phyloP scores from a whole-genome alignment of 2,113 vertebrate genomes.

The Mustela lutreola region DNA sequence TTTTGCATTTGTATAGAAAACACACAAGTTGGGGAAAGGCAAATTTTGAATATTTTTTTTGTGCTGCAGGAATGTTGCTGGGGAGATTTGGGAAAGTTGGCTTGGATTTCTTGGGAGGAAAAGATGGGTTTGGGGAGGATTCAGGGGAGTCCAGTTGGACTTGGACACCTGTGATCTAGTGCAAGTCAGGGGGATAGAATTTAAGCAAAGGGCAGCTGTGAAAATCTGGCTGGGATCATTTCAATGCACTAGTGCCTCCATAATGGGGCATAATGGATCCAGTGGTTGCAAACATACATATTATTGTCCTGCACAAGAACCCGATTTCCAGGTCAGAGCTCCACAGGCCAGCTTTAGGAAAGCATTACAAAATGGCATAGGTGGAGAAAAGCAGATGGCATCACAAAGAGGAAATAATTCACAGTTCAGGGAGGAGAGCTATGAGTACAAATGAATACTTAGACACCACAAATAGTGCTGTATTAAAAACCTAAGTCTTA shows the following conservation, averaged over 20 bases:
- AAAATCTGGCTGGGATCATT: constrained; percentile 80
- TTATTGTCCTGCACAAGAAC: constrained; percentile 71
- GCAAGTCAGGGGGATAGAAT: constrained; percentile 51
- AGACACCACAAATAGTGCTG: not conserved
- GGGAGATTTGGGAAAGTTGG: constrained; percentile 60
- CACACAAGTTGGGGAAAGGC: not conserved
- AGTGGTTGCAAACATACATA: constrained; percentile 79
- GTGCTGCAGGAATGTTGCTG: constrained; percentile 23
- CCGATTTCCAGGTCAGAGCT: constrained; percentile 81
- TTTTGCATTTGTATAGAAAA: constrained; percentile 74
- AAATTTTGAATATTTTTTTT: not conserved
- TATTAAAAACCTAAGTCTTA: not conserved
- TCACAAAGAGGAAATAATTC: constrained; percentile 81
- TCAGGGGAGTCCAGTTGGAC: constrained; percentile 64
- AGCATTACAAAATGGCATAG: constrained; percentile 76
- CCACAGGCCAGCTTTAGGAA: constrained; percentile 69
- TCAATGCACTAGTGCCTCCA: constrained; percentile 71
- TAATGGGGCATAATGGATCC: constrained; percentile 78
- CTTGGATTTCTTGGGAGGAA: constrained; percentile 57
- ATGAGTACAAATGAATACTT: not conserved
- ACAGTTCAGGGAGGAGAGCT: constrained; percentile 63
- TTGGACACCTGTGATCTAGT: constrained; percentile 74
- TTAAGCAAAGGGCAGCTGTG: constrained; percentile 76
- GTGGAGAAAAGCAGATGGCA: constrained; percentile 79
- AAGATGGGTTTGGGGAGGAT: constrained; percentile 65